Base-by-base conservation (phyloP, 2,113 vertebrate species). In the Cryptotis parvus region DNA sequence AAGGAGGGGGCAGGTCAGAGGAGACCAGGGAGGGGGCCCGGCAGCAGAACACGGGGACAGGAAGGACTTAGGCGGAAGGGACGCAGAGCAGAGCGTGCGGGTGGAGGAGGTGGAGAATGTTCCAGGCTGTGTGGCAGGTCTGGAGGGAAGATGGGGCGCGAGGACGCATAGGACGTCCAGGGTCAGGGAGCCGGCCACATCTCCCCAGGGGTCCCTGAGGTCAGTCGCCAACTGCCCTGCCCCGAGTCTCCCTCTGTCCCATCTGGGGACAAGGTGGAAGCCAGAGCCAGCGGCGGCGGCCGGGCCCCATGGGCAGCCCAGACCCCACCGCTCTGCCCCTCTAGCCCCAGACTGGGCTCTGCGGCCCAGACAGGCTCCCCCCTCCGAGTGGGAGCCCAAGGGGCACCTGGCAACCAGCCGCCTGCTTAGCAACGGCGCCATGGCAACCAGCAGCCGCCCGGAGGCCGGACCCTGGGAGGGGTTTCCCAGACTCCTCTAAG, bases 371-470 rank as follows among this genome's bases (percentile, higher is more conserved):
- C 11, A 52, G 49, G 49, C 10, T 14, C 16, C 49, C 7, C 49
- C 49, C 49, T 52, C 49, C 49, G 16, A 52, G 49, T 14, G 55
- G 55, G 55, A 58, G 55, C 18, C 55, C 55, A 20, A 58, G 93
- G 27, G 12, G 87, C 16, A 52, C 91, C 91, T 92, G 88, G 90
- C 95, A 95, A 96, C 92, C 92, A 94, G 93, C 45, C 1, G 66
- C 74, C 96, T 96, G 92, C 90, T 69, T 94, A 75, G 92, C 94
- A 88, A 95, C 93, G 0, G 63, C 24, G 77, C 95, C 94, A 91
- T 95, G 90, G 93, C 90, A 94, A 96, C 94, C 55, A 1, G 69
- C 80, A 69, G 77, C 93, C 81, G 91, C 49, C 89, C 24, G 0
- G 33, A 80, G 80, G 84, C 91, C 26, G 35, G 49, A 72, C 74